Base-by-base conservation (phyloP, 1,140 invertebrate genomes). In the Solen grandis region DNA sequence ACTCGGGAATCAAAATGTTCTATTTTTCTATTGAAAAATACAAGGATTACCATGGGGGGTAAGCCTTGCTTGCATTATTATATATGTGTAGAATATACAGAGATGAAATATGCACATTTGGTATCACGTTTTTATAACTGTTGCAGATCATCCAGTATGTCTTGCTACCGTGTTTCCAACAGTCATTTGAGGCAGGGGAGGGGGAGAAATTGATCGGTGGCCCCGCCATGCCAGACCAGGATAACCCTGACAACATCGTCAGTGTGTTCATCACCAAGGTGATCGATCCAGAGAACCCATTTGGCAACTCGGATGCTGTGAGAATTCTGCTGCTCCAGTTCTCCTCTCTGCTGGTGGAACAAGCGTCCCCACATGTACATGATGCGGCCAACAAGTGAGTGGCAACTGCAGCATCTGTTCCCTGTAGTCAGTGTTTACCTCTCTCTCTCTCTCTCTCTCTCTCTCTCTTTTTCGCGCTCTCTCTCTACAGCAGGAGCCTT, bases 361-460 rank as follows among this genome's bases (percentile, higher is more conserved):
- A 99, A 86, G 98, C 98, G 3, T 96, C 97, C 0, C 95, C 96
- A 54, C 97, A 99, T 88, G 99, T 99, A 83, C 98, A 99, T 91
- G 97, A 99, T 92, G 96, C 96, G 0, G 96, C 95, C 81, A 98
- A 98, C 90, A 98, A 98, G 93, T 93, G 87, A 85, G 89, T 85
- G 46, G 41, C 8, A 46, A 46, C 8, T 46, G 19, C 19, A 46
- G 19, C 41, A 46, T 10, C 19, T 46, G 19, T 46, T 19, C 19
- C 19, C 41, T 46, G 41, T 10, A 46, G 19, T 10, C 41, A n/a
- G n/a, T n/a, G n/a, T n/a, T n/a, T n/a, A n/a, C n/a, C n/a, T n/a
- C n/a, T n/a, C n/a, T n/a, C n/a, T n/a, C n/a, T n/a, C n/a, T n/a
- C n/a, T n/a, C n/a, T n/a, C n/a, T n/a, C n/a, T n/a, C n/a, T n/a